Base-by-base conservation (phyloP, 2,797 vertebrate species). In the Bufotes viridis region DNA sequence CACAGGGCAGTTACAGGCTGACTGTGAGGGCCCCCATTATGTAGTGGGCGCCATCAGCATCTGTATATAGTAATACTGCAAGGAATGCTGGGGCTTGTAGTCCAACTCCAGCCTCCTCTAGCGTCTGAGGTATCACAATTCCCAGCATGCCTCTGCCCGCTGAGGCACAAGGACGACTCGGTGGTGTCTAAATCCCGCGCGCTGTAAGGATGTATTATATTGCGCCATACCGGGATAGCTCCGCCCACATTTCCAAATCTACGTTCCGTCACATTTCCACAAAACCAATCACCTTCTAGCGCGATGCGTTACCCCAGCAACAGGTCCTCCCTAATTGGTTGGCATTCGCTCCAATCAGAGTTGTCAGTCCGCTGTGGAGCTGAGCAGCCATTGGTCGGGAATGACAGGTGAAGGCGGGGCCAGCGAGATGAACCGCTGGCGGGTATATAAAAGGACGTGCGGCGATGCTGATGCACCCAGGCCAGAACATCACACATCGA, bases 241-340 rank as follows among this genome's bases (percentile, higher is more conserved):
- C 67, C 76, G 26, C 65, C 85, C 42, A 70, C 14, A 3, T 81
- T 13, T 13, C 34, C 26, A 18, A 20, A 9, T 22, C 0, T 10
- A 17, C 13, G 6, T 42, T 0, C n/a, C 80, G 58, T 76, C 58
- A 55, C 8, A 17, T 15, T 4, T 26, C 20, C 15, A 6, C 12
- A 20, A 10, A 51, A 51, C 91, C 92, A 93, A 81, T 92, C 65
- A 61, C 22, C 2, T 8, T 6, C 20, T 9, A 55, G 80, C 57
- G 53, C 1, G 22, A 0, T 61, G 34, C 85, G 91, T 95, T 94
- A 94, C 94, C 91, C 93, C 93, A 95, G 94, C 14, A 65, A 34
- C 10, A 9, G 7, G 17, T 26, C 58, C 3, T 9, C 7, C 0
- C 0, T 88, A 1, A 93, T 93, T 95, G 94, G 94, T 2, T 24